Evolutionary conservation across 2,113 vertebrate genomes (phyloP).

Genomic region (Malurus melanocephalus): DNA sequence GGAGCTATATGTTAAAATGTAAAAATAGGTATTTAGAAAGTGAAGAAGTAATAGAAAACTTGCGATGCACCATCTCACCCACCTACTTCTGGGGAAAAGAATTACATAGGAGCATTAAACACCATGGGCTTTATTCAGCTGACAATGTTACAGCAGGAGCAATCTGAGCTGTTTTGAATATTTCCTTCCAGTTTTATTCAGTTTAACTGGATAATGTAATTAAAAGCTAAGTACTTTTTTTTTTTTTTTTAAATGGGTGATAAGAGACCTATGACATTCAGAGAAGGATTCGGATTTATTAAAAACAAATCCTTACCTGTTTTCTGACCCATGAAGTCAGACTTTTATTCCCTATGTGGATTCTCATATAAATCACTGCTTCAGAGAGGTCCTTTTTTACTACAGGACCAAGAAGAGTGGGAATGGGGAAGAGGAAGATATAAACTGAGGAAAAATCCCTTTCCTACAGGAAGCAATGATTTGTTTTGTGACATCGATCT

Average conservation of each 20-base stretch:
- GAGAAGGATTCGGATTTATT: not conserved
- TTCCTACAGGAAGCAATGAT: not conserved
- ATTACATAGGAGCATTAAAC: not conserved
- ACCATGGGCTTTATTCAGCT: not conserved
- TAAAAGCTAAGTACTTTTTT: not conserved
- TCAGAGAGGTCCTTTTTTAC: not conserved
- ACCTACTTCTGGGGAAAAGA: not conserved
- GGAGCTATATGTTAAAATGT: conserved; percentile 77
- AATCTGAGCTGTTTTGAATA: not conserved
- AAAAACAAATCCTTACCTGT: conserved; percentile 25
- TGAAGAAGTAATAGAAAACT: conserved; percentile 11
- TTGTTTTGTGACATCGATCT: not conserved
- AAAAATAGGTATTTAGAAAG: conserved; percentile 65
- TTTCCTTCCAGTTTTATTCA: not conserved
- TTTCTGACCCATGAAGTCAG: not conserved
- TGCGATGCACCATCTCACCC: not conserved
- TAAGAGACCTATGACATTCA: not conserved
- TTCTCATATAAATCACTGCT: not conserved
- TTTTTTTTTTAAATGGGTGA: not conserved
- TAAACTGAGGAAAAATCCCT: not conserved
- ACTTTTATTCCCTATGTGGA: not conserved
- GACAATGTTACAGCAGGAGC: not conserved
- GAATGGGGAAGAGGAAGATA: not conserved
- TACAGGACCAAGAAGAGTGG: not conserved
- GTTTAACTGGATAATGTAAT: not conserved